These are phyloP conservation scores for Diglossa brunneiventris DNA, from an alignment of 2,113 vertebrate species.

Conservation along the genomic window DNA sequence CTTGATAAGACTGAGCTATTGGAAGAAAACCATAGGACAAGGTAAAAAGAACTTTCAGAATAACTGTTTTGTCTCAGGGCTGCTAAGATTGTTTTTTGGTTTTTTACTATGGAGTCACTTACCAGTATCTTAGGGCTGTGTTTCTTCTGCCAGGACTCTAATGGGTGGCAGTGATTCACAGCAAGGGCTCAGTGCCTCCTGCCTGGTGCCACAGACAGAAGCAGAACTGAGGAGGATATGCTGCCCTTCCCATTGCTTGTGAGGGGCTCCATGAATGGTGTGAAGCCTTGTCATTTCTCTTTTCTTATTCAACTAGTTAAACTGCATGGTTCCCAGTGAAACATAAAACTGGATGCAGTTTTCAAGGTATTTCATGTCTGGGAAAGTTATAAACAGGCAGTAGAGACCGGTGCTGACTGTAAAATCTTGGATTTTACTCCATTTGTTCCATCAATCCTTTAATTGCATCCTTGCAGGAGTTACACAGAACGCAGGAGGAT, in stretches of 20 bases:
- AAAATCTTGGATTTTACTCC: background rate
- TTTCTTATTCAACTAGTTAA: background rate
- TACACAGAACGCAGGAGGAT: background rate
- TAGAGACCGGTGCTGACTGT: background rate
- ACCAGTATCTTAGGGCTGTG: background rate
- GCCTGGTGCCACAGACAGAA: background rate
- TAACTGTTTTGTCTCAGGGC: background rate
- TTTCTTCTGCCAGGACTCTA: background rate
- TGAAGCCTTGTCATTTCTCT: background rate
- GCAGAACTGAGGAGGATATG: background rate
- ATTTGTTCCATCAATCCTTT: background rate
- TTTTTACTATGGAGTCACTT: background rate
- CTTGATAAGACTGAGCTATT: background rate
- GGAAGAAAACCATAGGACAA: background rate
- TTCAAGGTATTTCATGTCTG: background rate
- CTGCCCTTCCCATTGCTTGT: background rate
- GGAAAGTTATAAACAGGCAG: background rate
- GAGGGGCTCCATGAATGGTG: too few species aligned
- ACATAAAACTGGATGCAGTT: background rate
- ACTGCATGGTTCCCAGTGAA: background rate
- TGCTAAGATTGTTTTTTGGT: background rate
- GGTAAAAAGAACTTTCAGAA: background rate
- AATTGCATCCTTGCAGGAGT: background rate
- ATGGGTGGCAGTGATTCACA: background rate
- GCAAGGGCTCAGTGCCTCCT: fast-evolving